These are phyloP conservation scores for Dasyprocta punctata DNA, from an alignment of 2,113 vertebrate species.

Conservation along the genomic window DNA sequence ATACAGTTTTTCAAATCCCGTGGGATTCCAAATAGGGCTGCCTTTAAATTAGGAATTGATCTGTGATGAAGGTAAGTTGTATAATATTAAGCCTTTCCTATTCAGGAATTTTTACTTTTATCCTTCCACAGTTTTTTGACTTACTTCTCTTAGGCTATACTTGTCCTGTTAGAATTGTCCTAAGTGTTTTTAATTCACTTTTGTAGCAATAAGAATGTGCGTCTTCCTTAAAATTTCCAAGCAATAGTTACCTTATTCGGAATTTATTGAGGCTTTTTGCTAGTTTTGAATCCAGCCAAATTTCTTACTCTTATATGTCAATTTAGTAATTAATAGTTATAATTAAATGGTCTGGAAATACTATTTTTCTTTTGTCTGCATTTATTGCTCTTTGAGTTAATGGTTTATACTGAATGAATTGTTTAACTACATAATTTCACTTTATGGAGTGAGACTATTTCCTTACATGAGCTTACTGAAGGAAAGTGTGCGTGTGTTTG, in stretches of 20 bases:
- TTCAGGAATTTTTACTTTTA: neutral
- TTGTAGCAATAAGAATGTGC: neutral
- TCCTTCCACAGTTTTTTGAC: neutral
- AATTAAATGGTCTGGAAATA: neutral
- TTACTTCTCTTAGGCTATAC: neutral
- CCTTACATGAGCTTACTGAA: neutral
- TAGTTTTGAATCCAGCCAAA: neutral
- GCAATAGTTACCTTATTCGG: neutral
- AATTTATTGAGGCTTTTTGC: neutral
- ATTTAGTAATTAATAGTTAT: neutral
- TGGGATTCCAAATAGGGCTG: neutral
- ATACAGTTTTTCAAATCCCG: neutral
- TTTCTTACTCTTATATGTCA: neutral
- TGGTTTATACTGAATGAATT: neutral
- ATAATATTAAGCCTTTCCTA: neutral
- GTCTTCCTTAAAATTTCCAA: neutral
- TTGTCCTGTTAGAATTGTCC: neutral
- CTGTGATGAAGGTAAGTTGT: neutral
- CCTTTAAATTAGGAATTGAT: neutral
- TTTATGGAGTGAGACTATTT: neutral
- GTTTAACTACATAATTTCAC: neutral
- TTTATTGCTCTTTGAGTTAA: neutral
- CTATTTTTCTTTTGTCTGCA: neutral
- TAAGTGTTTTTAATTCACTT: constrained; percentile 24
- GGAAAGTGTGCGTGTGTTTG: neutral